Conservation (phyloP, 1,140 invertebrate species). For the Manduca sexta region DNA sequence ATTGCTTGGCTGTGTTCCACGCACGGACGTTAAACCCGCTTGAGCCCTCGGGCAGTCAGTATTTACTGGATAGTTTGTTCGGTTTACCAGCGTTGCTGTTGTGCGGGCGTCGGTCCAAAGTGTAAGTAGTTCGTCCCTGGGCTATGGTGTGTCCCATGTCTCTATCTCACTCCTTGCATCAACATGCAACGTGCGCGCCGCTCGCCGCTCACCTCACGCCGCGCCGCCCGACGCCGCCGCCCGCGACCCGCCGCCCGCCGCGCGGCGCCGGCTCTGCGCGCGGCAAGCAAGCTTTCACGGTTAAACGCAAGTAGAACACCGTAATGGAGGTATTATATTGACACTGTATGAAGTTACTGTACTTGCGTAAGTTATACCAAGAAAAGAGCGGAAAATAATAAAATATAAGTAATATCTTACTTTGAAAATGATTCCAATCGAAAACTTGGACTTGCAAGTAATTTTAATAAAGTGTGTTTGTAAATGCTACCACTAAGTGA, state of each 20-base stretch:
- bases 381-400: background rate
- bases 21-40: constrained; percentile 52
- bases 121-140: constrained; percentile 1
- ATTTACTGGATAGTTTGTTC: constrained; percentile 54
- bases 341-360: too few species aligned
- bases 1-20: constrained; percentile 69
- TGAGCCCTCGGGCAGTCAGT: constrained; percentile 36
- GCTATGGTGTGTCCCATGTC: background rate
- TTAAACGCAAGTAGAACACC: background rate
- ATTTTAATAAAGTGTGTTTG: background rate
- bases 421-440: background rate
- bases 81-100: constrained; percentile 20
- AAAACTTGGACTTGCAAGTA: background rate
- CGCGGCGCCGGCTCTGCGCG: background rate
- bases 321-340: too few species aligned
- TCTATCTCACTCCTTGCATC: constrained; percentile 3
- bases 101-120: constrained; percentile 24
- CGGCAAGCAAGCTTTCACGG: constrained; percentile 1
- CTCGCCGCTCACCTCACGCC: background rate
- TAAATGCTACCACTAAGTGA: too few species aligned
- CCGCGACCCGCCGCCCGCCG: background rate
- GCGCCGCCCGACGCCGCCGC: background rate
- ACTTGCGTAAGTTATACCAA: too few species aligned
- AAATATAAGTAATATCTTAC: background rate
- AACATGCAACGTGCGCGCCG: constrained; percentile 1